phyloP scores from a whole-genome alignment of 2,797 vertebrate genomes.

The Apodemus agrarius region DNA sequence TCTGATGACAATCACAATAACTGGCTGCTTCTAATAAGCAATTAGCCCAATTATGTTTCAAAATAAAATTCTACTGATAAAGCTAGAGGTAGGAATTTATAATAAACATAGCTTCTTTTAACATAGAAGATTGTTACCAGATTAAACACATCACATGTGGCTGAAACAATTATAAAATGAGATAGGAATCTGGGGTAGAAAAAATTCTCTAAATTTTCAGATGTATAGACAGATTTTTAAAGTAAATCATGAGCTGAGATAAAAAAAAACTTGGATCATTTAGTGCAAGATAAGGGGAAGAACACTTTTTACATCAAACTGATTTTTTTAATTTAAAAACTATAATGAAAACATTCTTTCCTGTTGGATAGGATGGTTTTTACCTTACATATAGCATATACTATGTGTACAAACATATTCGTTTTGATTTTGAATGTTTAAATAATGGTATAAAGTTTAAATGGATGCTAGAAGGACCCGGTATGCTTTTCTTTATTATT shows the following conservation, averaged over 20 bases:
- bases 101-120: neutral
- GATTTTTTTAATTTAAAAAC: neutral
- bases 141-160: neutral
- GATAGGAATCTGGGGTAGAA: neutral
- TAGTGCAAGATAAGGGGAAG: neutral
- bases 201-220: neutral
- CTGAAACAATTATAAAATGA: constrained; percentile 9
- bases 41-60: neutral
- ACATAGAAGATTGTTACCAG: neutral
- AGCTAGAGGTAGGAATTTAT: neutral
- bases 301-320: neutral
- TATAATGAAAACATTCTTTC: neutral
- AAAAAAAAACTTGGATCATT: neutral
- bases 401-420: neutral
- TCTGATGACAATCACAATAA: neutral
- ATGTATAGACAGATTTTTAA: neutral
- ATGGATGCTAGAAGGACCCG: neutral
- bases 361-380: neutral
- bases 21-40: neutral
- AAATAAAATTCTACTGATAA: neutral
- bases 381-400: neutral
- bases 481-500: neutral
- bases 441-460: neutral
- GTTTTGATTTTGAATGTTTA: neutral
- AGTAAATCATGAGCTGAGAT: neutral